phyloP scores from a whole-genome alignment of 2,113 vertebrate genomes.

The Melanostigma gelatinosum region DNA sequence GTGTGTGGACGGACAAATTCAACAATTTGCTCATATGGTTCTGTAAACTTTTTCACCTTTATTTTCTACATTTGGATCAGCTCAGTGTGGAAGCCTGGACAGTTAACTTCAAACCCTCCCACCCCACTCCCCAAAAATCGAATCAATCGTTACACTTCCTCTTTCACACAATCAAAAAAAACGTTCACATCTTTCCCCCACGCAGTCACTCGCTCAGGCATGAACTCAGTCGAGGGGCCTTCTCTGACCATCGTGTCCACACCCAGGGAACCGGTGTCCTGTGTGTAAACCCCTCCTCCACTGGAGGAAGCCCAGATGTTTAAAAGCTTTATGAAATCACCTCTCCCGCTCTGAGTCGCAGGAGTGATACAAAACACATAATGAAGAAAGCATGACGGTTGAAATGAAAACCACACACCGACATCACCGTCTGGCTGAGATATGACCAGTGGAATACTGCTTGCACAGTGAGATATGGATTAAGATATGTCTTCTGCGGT shows the following conservation, averaged over 20 bases:
- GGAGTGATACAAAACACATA: conserved; percentile 28
- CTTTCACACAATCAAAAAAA: conserved; percentile 40
- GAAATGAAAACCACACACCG: conserved; percentile 50
- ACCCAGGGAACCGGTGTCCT: conserved; percentile 54
- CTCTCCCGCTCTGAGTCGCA: conserved; percentile 50
- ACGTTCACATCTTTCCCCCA: conserved; percentile 45
- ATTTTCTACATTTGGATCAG: conserved; percentile 82
- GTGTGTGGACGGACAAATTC: conserved; percentile 38
- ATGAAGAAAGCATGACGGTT: conserved; percentile 45
- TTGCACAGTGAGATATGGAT: conserved; percentile 52
- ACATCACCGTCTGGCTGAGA: conserved; percentile 36
- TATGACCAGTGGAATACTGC: conserved; percentile 56
- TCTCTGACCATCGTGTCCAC: conserved; percentile 39
- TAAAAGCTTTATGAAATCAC: conserved; percentile 49
- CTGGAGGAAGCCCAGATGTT: conserved; percentile 73
- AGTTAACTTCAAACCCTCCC: conserved; percentile 43
- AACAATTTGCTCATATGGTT: conserved; percentile 34
- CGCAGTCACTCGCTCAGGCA: conserved; percentile 59
- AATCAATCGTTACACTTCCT: conserved; percentile 45
- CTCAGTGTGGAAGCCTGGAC: conserved; percentile 79
- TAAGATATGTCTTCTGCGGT: conserved; percentile 58
- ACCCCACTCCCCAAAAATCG: conserved; percentile 5
- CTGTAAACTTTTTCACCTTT: conserved; percentile 80
- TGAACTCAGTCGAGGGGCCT: conserved; percentile 28
- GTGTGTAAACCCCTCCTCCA: conserved; percentile 74